Base-by-base conservation (phyloP, 2,113 vertebrate genomes). In the Brachyhypopomus occidentalis region DNA sequence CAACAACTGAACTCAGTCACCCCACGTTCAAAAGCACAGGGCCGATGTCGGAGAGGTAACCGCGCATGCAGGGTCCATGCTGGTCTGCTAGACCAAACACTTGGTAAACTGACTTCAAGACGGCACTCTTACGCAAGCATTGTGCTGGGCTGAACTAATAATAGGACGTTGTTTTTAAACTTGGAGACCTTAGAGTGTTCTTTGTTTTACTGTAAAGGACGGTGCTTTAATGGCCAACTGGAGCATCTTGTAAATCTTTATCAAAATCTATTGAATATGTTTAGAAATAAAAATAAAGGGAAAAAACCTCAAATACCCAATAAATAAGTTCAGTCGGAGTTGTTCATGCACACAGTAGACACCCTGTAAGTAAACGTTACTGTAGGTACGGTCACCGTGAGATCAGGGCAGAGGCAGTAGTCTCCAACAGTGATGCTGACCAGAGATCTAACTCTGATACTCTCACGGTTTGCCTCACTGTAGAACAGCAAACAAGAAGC, bases 1-100 rank as follows among this genome's bases (percentile, higher is more conserved):
- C 63, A 84, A 72, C 69, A 71, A 66, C 56, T 74, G 59, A 85
- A 82, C 84, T 81, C 69, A 38, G 36, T 76, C 75, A 78, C 63
- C 66, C 59, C 52, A 23, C 38, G 36, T 73, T 82, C 64, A 81
- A 72, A 30, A 84, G 59, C 80, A 70, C 72, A 22, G 11, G 30
- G 60, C 79, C 60, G 71, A 86, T 76, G n/a, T 84, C 82, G 86
- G 79, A 56, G 55, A 25, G 77, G 82, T 84, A 84, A 83, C 45
- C 25, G 70, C 77, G 60, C 75, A 64, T 75, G 59, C 45, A 77
- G 60, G 75, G 72, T 70, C 83, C 73, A 84, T 22, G 64, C 30
- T 25, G 48, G 27, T 52, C 74, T 72, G 41, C 34, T 59, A 72
- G 73, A 84, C 77, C 79, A 84, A 82, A 76, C 48, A 82, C 34